These are phyloP conservation scores for Parochlus steinenii DNA, from an alignment of 2,888 invertebrate species.

Conservation along the genomic window DNA sequence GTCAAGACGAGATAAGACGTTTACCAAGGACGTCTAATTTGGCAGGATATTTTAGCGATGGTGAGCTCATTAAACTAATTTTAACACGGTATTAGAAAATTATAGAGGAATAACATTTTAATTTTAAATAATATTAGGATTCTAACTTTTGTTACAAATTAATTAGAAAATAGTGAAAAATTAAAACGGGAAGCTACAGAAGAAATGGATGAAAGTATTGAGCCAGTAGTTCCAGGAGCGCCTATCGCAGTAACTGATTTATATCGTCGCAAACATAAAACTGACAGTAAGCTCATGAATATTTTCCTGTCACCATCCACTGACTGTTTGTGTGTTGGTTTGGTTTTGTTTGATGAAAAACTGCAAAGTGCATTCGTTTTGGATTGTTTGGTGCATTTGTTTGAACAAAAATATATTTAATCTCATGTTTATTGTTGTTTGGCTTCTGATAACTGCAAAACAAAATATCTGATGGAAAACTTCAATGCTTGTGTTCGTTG, in stretches of 20 bases:
- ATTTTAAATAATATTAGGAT: neutral
- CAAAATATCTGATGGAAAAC: no score
- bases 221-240: conserved; percentile 4
- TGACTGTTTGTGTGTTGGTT: no score
- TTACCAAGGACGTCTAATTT: conserved; percentile 37
- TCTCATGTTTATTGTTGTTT: no score
- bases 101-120: neutral
- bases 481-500: no score
- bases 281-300: conserved; percentile 53
- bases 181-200: conserved; percentile 9
- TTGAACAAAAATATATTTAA: no score
- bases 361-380: no score
- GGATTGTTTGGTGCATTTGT: no score
- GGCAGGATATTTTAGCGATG: conserved; percentile 49
- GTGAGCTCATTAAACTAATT: conserved; percentile 33
- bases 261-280: conserved; percentile 46
- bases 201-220: conserved; percentile 6
- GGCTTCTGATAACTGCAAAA: no score
- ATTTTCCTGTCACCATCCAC: no score
- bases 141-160: neutral
- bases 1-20: conserved; percentile 41
- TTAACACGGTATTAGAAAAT: neutral
- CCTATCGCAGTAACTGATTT: conserved; percentile 24
- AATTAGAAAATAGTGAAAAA: conserved; percentile 3
- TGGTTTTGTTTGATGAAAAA: no score